Base-by-base conservation (phyloP, 2,113 vertebrate species). In the Pluvianellus socialis region DNA sequence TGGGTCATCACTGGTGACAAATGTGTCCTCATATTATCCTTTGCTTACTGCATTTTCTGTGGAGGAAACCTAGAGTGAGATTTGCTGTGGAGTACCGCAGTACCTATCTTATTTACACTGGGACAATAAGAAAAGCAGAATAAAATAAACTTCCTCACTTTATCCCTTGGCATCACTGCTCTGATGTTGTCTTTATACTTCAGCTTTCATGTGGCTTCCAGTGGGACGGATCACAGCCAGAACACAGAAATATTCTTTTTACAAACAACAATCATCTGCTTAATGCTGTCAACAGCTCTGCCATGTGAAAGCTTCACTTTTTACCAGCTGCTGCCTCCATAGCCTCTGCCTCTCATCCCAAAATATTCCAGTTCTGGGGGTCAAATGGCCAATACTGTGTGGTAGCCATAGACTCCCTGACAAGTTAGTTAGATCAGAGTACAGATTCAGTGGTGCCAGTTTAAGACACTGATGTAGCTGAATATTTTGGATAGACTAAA, bases 401-500 rank as follows among this genome's bases (percentile, higher is more conserved):
- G 19, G 22, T 65, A 82, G 30, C n/a, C 71, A 70, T 30, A 74
- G 61, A 18, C 7, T 95, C 35, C n/a, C 63, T 85, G 70, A 59
- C 8, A 91, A 80, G 42, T 70, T 77, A 59, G 44, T n/a, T 20
- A 65, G 55, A 76, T 26, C 28, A 53, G 50, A 63, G 18, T 32
- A 86, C 45, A 52, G 28, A 74, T 62, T 86, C 74, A 68, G 53
- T 42, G 30, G 22, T 71, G 53, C 17, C 15, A 12, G 28, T 58
- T 95, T 95, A 88, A 79, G 59, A 86, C 40, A 65, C 6, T 21
- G 28, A 88, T 55, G 7, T 35, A 84, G 22, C 17, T 80, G 84
- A 70, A 70, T 92, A 52, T 65, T 94, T 79, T 74, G 71, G 71
- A 81, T 22, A 92, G 83, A 79, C 80, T 90, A 90, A 98, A 96